Evolutionary conservation across 2,888 invertebrate genomes (phyloP), one percentile per base, ranked within the genome.

Genomic region (Stenolophus ochropezus): DNA sequence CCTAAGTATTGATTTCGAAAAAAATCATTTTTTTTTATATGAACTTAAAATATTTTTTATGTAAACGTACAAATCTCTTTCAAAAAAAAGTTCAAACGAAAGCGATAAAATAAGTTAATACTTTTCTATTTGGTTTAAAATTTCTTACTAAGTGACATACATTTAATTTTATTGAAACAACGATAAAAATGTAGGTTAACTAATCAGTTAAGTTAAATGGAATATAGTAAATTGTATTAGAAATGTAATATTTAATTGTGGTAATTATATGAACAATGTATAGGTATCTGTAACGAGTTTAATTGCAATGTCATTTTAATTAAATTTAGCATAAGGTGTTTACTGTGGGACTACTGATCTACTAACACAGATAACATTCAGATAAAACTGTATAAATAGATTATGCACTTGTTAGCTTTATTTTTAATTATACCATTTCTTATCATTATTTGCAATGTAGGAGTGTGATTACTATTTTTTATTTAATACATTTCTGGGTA

Each of bases 291-390:
- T 23, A 27, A 18, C 4, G 65, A 33, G 11, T 5, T 65, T 33
- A 65, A 27, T 65, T 65, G 5, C 16, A 65, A 65, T 65, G 33
- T 0, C 33, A 65, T 33, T 61, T 65, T 33, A 65, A 65, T 65
- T 65, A 25, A 61, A 33, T 65, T 65, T 65, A 65, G 65, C 33
- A 33, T 33, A 65, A 65, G 16, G 65, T 65, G 33, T 65, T 65
- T 65, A 65, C 33, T 21, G 25, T 23, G 23, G 65, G n/a, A 65
- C 65, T 65, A 65, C 65, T 65, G 65, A 16, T 27, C 65, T 33
- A 65, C 65, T 65, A 33, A 65, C 65, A 65, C 33, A 65, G 65
- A 65, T 65, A 65, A 27, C 33, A 27, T 33, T 65, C 27, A 65
- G 65, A 65, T 65, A 33, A 33, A 27, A 27, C 16, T 16, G n/a